phyloP scores from a whole-genome alignment of 2,113 vertebrate genomes.

The Brachyhypopomus gauderio region DNA sequence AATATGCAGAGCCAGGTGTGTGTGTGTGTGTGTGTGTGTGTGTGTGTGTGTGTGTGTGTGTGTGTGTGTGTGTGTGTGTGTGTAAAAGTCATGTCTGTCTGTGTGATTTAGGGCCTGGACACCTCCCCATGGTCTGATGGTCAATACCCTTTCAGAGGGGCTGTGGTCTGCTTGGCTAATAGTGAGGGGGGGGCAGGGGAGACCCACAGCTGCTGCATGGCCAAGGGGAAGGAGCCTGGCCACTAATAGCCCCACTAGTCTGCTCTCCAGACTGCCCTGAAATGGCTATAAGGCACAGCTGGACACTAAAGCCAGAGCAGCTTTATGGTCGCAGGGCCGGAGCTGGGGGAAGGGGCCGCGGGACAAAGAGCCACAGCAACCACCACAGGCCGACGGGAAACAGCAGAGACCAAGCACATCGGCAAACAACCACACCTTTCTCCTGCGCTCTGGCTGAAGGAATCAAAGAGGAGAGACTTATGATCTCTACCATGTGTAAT shows the following conservation, averaged over 20 bases:
- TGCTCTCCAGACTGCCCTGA: conserved; percentile 54
- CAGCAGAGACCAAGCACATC: no score
- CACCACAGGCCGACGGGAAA: conserved; percentile 5
- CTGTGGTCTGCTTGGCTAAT: conserved; percentile 46
- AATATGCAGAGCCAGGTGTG: background rate
- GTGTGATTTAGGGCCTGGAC: conserved; percentile 59
- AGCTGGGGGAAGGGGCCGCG: conserved; percentile 63
- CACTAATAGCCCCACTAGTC: conserved; percentile 57
- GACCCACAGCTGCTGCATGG: conserved; percentile 66
- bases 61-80: conserved; percentile 25
- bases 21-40: conserved; percentile 22
- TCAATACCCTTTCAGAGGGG: conserved; percentile 60
- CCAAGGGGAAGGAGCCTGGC: conserved; percentile 60
- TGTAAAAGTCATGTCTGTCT: conserved; percentile 9
- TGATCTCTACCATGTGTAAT: background rate
- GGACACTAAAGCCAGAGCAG: conserved; percentile 56
- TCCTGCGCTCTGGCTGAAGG: background rate
- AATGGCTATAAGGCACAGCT: conserved; percentile 54
- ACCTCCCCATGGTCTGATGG: conserved; percentile 60
- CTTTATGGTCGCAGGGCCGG: conserved; percentile 50
- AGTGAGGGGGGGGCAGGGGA: conserved; percentile 59
- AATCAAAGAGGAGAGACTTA: background rate
- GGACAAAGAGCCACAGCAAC: conserved; percentile 43
- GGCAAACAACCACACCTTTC: background rate
- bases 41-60: conserved; percentile 16